Conservation (phyloP, 2,113 vertebrate genomes). For the Melanerpes aurifrons region DNA sequence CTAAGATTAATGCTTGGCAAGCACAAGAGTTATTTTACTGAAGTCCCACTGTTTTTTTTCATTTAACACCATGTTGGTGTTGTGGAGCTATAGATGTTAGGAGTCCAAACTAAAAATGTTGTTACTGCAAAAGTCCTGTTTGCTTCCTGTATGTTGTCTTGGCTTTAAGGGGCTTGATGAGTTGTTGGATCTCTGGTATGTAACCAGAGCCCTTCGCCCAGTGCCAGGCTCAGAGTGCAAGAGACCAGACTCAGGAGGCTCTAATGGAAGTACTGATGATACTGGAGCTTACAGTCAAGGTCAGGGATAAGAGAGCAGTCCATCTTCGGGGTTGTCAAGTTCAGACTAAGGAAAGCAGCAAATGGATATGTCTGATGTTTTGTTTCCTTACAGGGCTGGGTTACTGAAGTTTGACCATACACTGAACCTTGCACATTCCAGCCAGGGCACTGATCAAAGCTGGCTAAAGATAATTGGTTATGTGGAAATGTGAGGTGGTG, state of each 20-base stretch:
- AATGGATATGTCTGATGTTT: neutral
- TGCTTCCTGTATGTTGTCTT: neutral
- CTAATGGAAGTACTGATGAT: neutral
- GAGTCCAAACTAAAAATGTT: neutral
- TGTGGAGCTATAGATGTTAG: neutral
- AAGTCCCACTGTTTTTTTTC: neutral
- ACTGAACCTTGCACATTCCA: neutral
- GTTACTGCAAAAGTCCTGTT: neutral
- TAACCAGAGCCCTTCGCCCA: conserved; percentile 21
- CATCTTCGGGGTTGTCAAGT: neutral
- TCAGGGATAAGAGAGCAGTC: neutral
- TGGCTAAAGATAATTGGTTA: neutral
- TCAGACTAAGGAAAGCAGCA: neutral
- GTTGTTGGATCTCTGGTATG: neutral
- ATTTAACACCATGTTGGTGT: neutral
- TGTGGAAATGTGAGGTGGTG: neutral
- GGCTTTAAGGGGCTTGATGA: neutral
- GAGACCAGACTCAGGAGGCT: neutral
- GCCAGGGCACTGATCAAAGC: neutral
- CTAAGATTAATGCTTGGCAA: neutral
- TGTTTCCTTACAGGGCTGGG: neutral
- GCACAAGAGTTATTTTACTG: neutral
- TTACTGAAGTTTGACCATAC: neutral
- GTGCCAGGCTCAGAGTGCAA: conserved; percentile 4
- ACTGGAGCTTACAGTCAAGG: conserved; percentile 8